phyloP scores from a whole-genome alignment of 2,113 vertebrate genomes.

The Rhinolophus ferrumequinum region DNA sequence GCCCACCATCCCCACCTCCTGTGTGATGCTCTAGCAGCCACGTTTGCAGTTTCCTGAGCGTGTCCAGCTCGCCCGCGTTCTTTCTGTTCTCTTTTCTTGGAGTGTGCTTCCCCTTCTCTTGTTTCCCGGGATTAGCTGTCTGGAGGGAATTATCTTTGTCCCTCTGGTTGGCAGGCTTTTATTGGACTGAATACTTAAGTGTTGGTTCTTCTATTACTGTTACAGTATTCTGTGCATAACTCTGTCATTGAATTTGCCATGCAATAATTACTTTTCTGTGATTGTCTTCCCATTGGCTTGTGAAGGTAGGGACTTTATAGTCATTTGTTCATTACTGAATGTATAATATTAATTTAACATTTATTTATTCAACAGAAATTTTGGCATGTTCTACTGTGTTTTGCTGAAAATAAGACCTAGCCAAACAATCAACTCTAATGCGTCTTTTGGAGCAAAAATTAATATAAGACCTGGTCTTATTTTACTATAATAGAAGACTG shows the following conservation, averaged over 20 bases:
- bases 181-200: background rate
- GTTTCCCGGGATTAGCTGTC: background rate
- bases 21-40: fast-evolving
- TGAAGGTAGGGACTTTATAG: background rate
- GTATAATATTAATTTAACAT: background rate
- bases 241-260: background rate
- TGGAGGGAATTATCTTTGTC: background rate
- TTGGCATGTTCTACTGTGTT: background rate
- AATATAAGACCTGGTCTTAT: too few species aligned
- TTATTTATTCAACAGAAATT: background rate
- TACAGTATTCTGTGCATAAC: background rate
- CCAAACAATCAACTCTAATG: too few species aligned
- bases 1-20: too few species aligned
- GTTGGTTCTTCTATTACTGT: background rate
- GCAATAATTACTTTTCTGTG: background rate
- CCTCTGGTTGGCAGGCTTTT: background rate
- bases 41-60: background rate
- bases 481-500: too few species aligned
- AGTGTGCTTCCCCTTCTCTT: background rate
- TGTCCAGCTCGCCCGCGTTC: fast-evolving
- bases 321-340: background rate
- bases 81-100: background rate
- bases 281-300: background rate
- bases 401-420: too few species aligned
- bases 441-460: too few species aligned